These are phyloP conservation scores for Mionectes macconnelli DNA, from an alignment of 2,113 vertebrate genomes.

Conservation along the genomic window DNA sequence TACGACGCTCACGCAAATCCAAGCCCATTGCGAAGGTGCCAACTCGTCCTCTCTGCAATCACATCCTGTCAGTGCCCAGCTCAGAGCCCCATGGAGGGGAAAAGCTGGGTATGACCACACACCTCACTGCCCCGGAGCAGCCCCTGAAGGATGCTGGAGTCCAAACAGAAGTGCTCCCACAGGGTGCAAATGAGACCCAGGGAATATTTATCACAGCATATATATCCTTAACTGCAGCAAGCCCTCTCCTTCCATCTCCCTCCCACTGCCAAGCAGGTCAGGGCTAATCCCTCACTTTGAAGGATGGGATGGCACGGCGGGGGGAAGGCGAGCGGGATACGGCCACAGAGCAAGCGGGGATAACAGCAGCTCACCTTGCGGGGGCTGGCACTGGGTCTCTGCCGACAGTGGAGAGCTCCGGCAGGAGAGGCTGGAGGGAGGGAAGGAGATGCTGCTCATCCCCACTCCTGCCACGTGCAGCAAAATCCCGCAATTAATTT, in stretches of 20 bases:
- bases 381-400: background rate
- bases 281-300: conserved; percentile 42
- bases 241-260: background rate
- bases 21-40: background rate
- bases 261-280: background rate
- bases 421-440: background rate
- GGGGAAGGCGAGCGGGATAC: background rate
- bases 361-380: conserved; percentile 5
- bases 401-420: background rate
- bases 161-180: background rate
- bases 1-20: background rate
- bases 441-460: background rate
- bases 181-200: background rate
- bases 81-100: accelerated
- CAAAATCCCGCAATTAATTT: conserved; percentile 40
- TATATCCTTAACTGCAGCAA: background rate
- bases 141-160: background rate
- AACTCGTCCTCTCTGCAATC: background rate
- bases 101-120: background rate
- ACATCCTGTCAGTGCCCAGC: background rate
- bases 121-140: background rate
- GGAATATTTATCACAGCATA: background rate
- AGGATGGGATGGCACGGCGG: background rate
- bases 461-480: conserved; percentile 12
- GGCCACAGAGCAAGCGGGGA: background rate